A percentile compares a stretch with the other conserved stretches of the same genome.
These are phyloP conservation scores for Danio aesculapii DNA, from an alignment of 2,797 vertebrate species.

Conservation along the genomic window DNA sequence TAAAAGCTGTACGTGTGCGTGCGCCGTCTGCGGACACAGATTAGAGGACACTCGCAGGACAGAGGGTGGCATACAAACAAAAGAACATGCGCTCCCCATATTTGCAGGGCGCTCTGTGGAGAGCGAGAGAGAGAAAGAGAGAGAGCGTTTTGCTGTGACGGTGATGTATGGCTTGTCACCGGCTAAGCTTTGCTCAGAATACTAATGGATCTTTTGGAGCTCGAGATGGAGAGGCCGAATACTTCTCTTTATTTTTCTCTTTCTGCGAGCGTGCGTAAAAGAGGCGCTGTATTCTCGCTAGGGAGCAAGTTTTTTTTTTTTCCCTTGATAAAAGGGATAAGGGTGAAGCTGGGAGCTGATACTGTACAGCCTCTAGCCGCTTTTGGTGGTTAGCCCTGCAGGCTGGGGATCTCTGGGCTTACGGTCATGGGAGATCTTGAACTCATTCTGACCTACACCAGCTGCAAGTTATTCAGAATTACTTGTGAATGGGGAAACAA, in stretches of 20 bases:
- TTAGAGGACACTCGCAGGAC: constrained; percentile 75
- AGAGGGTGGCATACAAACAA: constrained; percentile 69
- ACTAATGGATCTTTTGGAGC: constrained; percentile 71
- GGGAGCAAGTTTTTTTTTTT: not conserved
- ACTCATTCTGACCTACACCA: constrained; percentile 73
- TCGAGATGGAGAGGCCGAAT: constrained; percentile 36
- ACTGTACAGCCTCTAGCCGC: constrained; percentile 47
- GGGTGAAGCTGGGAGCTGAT: constrained; percentile 29
- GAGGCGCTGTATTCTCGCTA: not conserved
- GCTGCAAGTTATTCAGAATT: constrained; percentile 63
- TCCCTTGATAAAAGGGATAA: constrained; percentile 20
- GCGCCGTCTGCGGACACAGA: constrained; percentile 57
- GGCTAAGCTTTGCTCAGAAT: constrained; percentile 74
- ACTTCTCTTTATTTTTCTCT: constrained; percentile 34
- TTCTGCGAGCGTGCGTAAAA: not conserved
- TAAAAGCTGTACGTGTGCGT: constrained; percentile 47
- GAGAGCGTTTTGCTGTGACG: constrained; percentile 77
- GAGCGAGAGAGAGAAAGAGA: constrained; percentile 48
- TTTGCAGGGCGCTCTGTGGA: constrained; percentile 71
- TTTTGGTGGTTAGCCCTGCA: constrained; percentile 18
- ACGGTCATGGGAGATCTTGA: constrained; percentile 74
- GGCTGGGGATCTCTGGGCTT: constrained; percentile 69
- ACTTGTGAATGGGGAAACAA: constrained; percentile 61
- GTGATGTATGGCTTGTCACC: constrained; percentile 82
- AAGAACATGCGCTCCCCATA: constrained; percentile 70